Conservation (phyloP, 2,797 vertebrate genomes). For the Buceros bicornis region DNA sequence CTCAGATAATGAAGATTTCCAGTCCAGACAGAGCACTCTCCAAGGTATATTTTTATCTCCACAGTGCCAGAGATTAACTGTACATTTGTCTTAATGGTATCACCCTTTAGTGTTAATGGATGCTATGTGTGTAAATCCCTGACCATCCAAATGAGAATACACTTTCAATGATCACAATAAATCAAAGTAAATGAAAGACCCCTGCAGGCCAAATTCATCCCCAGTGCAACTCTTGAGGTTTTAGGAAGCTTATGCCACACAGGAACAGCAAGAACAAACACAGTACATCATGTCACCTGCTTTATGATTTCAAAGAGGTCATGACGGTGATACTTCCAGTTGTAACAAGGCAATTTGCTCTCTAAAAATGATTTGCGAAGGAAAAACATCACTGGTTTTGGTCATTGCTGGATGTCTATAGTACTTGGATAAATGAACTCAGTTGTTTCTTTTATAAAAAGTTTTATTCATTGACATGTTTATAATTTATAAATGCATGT, state of each 20-base stretch:
- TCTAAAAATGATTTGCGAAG: background rate
- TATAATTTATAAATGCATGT: background rate
- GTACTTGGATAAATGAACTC: background rate
- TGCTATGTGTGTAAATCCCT: constrained; percentile 70
- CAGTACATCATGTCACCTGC: constrained; percentile 7
- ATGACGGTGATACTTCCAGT: background rate
- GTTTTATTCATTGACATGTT: background rate
- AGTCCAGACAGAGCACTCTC: background rate
- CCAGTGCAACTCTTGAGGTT: constrained; percentile 35
- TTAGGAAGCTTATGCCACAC: constrained; percentile 17
- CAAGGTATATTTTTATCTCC: constrained; percentile 59
- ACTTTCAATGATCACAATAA: constrained; percentile 49
- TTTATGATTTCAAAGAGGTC: constrained; percentile 3
- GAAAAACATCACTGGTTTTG: background rate
- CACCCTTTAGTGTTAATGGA: constrained; percentile 69
- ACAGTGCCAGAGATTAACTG: constrained; percentile 61
- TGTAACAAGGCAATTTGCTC: background rate
- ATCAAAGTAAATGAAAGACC: constrained; percentile 71
- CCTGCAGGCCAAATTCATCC: constrained; percentile 45
- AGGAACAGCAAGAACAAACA: constrained; percentile 23
- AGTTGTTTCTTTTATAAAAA: background rate
- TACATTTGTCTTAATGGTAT: constrained; percentile 64
- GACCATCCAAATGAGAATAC: constrained; percentile 65
- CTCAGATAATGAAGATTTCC: constrained; percentile 22
- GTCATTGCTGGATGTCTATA: background rate